Base-by-base conservation (phyloP, 2,113 vertebrate genomes). In the Podiceps cristatus region DNA sequence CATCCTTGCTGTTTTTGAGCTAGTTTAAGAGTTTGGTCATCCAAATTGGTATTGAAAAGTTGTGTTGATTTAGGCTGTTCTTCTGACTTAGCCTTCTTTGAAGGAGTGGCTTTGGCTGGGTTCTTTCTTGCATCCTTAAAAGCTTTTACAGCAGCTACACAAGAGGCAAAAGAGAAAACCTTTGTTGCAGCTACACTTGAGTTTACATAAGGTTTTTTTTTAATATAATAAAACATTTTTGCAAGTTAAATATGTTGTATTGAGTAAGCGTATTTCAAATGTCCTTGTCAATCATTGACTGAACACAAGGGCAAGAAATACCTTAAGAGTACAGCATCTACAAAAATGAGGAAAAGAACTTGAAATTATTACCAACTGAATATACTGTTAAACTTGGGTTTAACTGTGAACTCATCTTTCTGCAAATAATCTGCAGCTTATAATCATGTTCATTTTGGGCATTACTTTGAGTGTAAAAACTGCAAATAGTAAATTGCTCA, bases 51-150 rank as follows among this genome's bases (percentile, higher is more conserved):
- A 40, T 33, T 86, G 82, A 87, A 95, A 93, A 42, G 58, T 42
- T 89, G 79, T 3, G 5, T 75, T 76, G 86, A 52, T 59, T 80
- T 75, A 90, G 76, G 52, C 50, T 88, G 90, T 79, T 96, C 96
- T 96, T 97, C 94, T 96, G 97, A 94, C 76, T 80, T 69, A 55
- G 49, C 33, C 62, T 55, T 90, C 50, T 95, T 90, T 8, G 68
- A 66, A 93, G 96, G 95, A 40, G 62, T 72, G 49, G 33, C 69
- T 88, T 97, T 96, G 35, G 53, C 33, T 73, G 78, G 72, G 53
- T 93, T 98, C 52, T 76, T 97, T 96, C 99, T 99, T 75, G 98
- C 98, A 11, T 99, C 98, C 98, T 99, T 99, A 97, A 99, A 99
- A 74, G 98, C 98, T 96, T 99, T 97, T 62, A 99, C 97, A 49